These are phyloP conservation scores for Seira musarum DNA, from an alignment of 2,888 invertebrate species.

Conservation along the genomic window DNA sequence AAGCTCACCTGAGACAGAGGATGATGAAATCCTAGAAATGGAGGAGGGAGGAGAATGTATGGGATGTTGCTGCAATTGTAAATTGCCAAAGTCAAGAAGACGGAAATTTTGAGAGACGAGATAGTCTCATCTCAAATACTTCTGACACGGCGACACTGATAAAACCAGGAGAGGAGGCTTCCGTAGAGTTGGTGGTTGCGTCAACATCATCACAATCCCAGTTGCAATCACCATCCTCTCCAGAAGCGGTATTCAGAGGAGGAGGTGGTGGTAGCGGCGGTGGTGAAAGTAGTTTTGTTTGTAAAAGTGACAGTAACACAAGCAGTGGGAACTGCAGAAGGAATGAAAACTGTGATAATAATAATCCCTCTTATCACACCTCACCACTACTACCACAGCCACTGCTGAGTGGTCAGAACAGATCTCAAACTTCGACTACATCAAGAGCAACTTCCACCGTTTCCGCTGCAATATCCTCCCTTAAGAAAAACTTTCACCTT, in stretches of 20 bases:
- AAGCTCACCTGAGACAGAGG: slow-evolving; percentile 46
- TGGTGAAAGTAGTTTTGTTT: slow-evolving; percentile 22
- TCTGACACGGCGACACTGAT: slow-evolving; percentile 46
- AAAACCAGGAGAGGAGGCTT: slow-evolving; percentile 38
- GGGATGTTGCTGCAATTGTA: slow-evolving; percentile 34
- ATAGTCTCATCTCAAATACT: not conserved
- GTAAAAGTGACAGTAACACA: not conserved
- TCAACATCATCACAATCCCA: not conserved
- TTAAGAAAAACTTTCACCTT: slow-evolving; percentile 52
- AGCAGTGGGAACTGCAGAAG: not conserved
- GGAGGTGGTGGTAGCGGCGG: slow-evolving; percentile 23
- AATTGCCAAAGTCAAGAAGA: slow-evolving; percentile 24
- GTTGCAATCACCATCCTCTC: not conserved
- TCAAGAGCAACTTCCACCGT: slow-evolving; percentile 16
- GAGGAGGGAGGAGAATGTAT: slow-evolving; percentile 25
- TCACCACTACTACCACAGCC: slow-evolving; percentile 22
- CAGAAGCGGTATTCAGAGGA: not conserved
- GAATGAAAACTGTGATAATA: slow-evolving; percentile 49
- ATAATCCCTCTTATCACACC: slow-evolving; percentile 54
- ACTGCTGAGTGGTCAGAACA: not conserved
- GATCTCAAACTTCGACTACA: not conserved
- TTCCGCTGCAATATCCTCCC: slow-evolving; percentile 49
- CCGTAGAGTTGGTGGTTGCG: slow-evolving; percentile 25
- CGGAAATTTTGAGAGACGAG: slow-evolving; percentile 19
- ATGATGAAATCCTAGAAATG: not conserved